Evolutionary conservation across 37 sponge, comb jelly and placozoan genomes (phyloP).

Genomic region (Diacarnus erythraeanus): DNA sequence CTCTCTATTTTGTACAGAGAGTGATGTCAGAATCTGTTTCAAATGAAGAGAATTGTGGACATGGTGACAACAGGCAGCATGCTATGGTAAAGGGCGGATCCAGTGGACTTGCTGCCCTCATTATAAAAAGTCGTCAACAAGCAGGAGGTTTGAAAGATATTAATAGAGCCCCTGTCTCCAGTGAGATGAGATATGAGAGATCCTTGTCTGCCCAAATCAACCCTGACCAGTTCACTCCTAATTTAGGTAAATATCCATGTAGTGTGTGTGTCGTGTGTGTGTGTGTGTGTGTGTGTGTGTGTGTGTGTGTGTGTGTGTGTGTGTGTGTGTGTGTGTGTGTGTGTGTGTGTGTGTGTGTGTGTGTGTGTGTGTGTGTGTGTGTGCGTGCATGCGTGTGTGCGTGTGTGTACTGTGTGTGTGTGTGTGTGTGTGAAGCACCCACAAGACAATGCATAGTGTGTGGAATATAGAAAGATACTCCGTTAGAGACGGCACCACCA

Average conservation of each 20-base stretch:
- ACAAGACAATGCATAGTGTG: neutral
- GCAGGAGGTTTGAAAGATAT: neutral
- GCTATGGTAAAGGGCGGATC: neutral
- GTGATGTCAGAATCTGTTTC: neutral
- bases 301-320: conserved; percentile 34
- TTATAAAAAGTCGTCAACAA: neutral
- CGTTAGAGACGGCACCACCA: neutral
- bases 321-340: conserved; percentile 28
- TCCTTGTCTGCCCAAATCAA: neutral
- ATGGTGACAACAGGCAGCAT: too few species aligned
- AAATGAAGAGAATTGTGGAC: neutral
- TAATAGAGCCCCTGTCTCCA: neutral
- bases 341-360: conserved; percentile 33
- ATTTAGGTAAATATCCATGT: too few species aligned
- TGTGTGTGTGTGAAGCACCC: conserved; percentile 11
- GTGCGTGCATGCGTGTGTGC: too few species aligned
- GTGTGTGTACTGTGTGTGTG: too few species aligned
- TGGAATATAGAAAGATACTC: neutral
- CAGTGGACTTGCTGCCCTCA: neutral
- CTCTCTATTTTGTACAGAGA: too few species aligned
- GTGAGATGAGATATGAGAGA: neutral
- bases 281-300: conserved; percentile 25
- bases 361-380: conserved; percentile 29
- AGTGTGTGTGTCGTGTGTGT: neutral
- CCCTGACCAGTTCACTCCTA: neutral